phyloP scores from a whole-genome alignment of 2,113 vertebrate species.

The Capricornis sumatraensis region DNA sequence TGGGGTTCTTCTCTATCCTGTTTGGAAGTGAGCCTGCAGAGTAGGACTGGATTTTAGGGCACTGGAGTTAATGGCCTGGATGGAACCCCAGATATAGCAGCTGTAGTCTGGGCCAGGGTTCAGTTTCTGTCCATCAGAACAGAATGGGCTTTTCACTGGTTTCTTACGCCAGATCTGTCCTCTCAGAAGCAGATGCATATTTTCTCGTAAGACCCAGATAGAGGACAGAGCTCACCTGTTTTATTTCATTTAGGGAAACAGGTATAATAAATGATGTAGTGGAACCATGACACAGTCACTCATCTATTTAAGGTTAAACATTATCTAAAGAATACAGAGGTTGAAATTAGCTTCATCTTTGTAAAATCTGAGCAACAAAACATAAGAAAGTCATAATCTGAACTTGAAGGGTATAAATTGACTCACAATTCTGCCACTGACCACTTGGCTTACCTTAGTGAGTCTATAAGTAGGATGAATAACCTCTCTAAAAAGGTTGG shows the following conservation, averaged over 20 bases:
- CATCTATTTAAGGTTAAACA: neutral
- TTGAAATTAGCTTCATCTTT: neutral
- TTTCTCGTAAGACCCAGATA: neutral
- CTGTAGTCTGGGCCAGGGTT: neutral
- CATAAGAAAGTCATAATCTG: neutral
- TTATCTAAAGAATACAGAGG: neutral
- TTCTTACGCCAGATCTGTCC: neutral
- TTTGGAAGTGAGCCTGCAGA: neutral
- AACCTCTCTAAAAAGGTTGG: neutral
- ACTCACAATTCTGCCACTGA: neutral
- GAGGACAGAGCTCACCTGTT: neutral
- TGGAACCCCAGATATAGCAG: neutral
- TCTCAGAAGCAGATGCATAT: neutral
- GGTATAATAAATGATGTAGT: neutral
- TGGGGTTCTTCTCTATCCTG: neutral
- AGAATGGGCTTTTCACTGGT: conserved; percentile 4
- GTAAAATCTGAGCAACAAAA: neutral
- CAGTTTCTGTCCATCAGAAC: neutral
- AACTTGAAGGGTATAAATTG: neutral
- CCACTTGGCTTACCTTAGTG: neutral
- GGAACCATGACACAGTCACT: neutral
- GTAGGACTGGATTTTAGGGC: neutral
- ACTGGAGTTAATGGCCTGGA: neutral
- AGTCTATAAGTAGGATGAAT: neutral
- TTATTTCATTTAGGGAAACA: conserved; percentile 3